Base-by-base conservation (phyloP, 2,797 vertebrate species). In the Rousettus madagascariensis region DNA sequence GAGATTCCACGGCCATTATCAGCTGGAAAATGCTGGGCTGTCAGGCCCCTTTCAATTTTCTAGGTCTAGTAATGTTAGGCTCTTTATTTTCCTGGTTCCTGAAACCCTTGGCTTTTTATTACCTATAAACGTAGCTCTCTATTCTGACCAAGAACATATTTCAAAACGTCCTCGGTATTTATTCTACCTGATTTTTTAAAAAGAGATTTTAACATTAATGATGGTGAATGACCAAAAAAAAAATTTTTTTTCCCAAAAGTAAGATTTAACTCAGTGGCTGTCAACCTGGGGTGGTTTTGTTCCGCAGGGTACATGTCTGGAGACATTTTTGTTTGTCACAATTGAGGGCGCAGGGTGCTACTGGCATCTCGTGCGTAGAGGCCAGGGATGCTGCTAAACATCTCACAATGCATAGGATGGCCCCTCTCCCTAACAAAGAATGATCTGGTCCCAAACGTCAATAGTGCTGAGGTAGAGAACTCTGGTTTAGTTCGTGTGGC, bases 101-200 rank as follows among this genome's bases (percentile, higher is more conserved):
- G 26, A 69, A 91, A 69, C 30, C n/a, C 33, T 85, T 77, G 74
- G 41, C 24, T 95, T 83, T 95, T 72, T 87, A 66, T 91, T 63
- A 82, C n/a, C 65, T 91, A 55, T 43, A 79, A 86, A 59, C 79
- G 82, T 28, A 80, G 12, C 19, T 90, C 78, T 90, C 77, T 87
- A 82, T 80, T 78, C 57, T 91, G 49, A 79, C 28, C 66, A 80
- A 80, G 4, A 63, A 49, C 46, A 26, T 65, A 46, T 91, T 92
- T 94, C 86, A 28, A 84, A 90, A 71, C 63, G 49, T 51, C 30
- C 43, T 94, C 69, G 86, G 41, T 88, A 17, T 53, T 77, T 83
- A 49, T 90, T 49, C 59, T 86, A 46, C 43, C 80, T 41, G 24
- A 85, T 82, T 49, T 49, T 49, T 49, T 10, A 38, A 91, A 83